Evolutionary conservation across 2,888 invertebrate genomes (phyloP).

Genomic region (Charanyca ferruginea): DNA sequence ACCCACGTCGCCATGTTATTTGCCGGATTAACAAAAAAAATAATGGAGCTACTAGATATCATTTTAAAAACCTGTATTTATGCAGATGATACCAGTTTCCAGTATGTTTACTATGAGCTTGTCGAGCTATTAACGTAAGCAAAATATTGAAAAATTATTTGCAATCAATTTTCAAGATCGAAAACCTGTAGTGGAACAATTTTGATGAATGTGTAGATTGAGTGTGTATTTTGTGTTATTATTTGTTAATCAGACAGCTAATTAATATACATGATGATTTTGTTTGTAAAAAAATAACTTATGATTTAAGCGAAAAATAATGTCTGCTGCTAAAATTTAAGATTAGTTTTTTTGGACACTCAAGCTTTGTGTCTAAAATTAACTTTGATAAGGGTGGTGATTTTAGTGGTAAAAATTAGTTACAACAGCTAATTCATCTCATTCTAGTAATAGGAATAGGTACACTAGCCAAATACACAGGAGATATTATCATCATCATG

Average conservation of each 20-base stretch:
- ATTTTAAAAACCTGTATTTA: slow-evolving; percentile 60
- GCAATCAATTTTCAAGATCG: slow-evolving; percentile 53
- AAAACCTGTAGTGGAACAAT: slow-evolving; percentile 47
- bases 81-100: slow-evolving; percentile 59
- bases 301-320: neutral
- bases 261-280: slow-evolving; percentile 32
- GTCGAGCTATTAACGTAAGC: slow-evolving; percentile 50
- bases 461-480: too few relatives aligned
- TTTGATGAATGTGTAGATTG: slow-evolving; percentile 52
- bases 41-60: slow-evolving; percentile 52
- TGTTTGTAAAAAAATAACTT: neutral
- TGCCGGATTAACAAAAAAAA: slow-evolving; percentile 52
- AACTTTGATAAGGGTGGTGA: too few relatives aligned
- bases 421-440: too few relatives aligned
- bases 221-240: slow-evolving; percentile 47
- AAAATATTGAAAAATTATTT: slow-evolving; percentile 62
- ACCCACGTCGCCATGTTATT: slow-evolving; percentile 41
- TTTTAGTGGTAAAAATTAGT: too few relatives aligned
- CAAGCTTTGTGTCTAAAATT: too few relatives aligned
- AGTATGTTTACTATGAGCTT: slow-evolving; percentile 40
- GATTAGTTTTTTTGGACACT: too few relatives aligned
- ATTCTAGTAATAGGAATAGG: too few relatives aligned
- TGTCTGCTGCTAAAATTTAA: neutral
- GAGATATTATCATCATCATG: too few relatives aligned
- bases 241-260: slow-evolving; percentile 24